Base-by-base conservation (phyloP, 2,888 invertebrate genomes). In the Hydrotaea cyrtoneurina region DNA sequence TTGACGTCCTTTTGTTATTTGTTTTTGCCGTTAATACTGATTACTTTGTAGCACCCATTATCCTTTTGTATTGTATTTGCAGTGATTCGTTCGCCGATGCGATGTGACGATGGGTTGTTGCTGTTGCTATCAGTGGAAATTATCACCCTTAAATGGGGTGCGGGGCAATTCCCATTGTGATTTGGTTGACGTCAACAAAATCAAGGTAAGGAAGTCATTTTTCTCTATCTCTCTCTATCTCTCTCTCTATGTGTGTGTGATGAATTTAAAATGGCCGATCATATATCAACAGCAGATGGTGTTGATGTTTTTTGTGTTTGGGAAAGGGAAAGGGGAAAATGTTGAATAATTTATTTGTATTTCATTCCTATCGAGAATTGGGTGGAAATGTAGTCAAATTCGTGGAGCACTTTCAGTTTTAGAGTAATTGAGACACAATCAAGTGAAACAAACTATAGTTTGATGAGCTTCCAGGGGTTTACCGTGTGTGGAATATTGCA, bases 191-290 rank as follows among this genome's bases (percentile, higher is more conserved):
- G 81, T 85, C 75, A 82, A 85, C 53, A 31, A 85, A 85, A 85
- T 85, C 84, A 85, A 81, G 82, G 84, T 77, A 82, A 81, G 69
- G 84, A 85, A 85, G 84, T 85, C 84, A 85, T 83, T 71, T 85
- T 82, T 79, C 50, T 26, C n/a, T n/a, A n/a, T n/a, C n/a, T n/a
- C n/a, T n/a, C n/a, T n/a, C n/a, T n/a, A n/a, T n/a, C n/a, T n/a
- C n/a, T n/a, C n/a, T n/a, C n/a, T n/a, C n/a, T n/a, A n/a, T n/a
- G n/a, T n/a, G 7, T n/a, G 15, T 26, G 8, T 21, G 21, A 19
- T 7, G 46, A 69, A 69, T 69, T 72, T 31, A 77, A 83, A 83
- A 83, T 83, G 83, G 83, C 78, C 71, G 80, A 78, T 78, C 55
- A 62, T 64, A 75, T 78, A 8, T 64, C 76, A n/a, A n/a, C n/a